Conservation (phyloP, 2,888 invertebrate genomes). For the Biston betularia region DNA sequence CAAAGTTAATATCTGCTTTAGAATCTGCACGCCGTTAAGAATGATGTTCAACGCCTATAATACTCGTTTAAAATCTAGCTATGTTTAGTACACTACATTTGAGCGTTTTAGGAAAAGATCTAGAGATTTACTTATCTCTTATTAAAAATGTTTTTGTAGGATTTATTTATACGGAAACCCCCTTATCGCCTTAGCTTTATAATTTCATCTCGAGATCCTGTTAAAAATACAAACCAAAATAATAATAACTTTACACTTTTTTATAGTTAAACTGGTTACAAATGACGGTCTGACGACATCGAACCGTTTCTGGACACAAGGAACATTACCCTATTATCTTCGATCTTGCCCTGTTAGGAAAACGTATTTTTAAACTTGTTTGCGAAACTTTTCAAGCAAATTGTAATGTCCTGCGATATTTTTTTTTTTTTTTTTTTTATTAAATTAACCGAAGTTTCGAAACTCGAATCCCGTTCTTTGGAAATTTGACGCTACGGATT, state of each 20-base stretch:
- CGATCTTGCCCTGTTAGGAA: slow-evolving; percentile 49
- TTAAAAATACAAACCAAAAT: too few species aligned
- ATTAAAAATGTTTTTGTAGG: neutral
- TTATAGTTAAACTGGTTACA: slow-evolving; percentile 41
- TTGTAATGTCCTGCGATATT: too few species aligned
- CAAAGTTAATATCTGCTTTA: too few species aligned
- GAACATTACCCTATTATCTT: slow-evolving; percentile 62
- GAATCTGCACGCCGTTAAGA: too few species aligned
- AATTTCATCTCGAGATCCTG: too few species aligned
- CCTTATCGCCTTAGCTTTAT: neutral
- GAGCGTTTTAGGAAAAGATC: too few species aligned
- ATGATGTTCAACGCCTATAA: too few species aligned
- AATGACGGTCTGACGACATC: slow-evolving; percentile 56
- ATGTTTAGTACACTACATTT: too few species aligned
- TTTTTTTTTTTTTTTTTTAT: too few species aligned
- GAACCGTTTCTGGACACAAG: slow-evolving; percentile 59
- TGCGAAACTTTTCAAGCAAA: slow-evolving; percentile 25
- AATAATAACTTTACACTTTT: too few species aligned
- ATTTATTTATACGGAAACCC: neutral
- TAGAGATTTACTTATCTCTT: neutral
- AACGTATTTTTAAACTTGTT: slow-evolving; percentile 38
- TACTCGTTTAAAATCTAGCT: too few species aligned
- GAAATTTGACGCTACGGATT: slow-evolving; percentile 8
- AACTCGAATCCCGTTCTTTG: slow-evolving; percentile 17
- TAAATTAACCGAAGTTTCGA: slow-evolving; percentile 25